Percentiles rank a stretch among this genome's conserved stretches.
Evolutionary conservation across 30 jellyfish, hydroid and myxozoan species (phyloP).

Genomic region (Rhopilema esculentum): DNA sequence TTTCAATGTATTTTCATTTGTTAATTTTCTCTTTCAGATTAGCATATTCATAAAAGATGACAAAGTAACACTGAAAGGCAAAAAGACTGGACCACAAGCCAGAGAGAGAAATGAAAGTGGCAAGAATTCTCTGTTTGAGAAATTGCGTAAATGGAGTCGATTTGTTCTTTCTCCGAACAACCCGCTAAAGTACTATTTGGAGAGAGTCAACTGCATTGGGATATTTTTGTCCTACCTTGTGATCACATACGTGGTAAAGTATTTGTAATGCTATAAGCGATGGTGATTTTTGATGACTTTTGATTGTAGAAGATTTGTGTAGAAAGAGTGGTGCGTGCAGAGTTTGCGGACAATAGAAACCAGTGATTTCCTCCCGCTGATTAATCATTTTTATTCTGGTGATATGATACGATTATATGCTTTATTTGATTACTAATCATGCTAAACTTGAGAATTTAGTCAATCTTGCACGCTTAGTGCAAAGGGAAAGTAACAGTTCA

Average conservation of each 20-base stretch:
- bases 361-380: too few species aligned
- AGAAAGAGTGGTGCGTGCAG: too few species aligned
- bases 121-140: not conserved
- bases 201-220: slow-evolving; percentile 43
- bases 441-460: too few species aligned
- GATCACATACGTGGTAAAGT: slow-evolving; percentile 79
- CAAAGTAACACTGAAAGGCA: not conserved
- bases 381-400: too few species aligned
- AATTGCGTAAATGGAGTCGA: slow-evolving; percentile 26
- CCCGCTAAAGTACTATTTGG: slow-evolving; percentile 42
- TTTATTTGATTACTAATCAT: too few species aligned
- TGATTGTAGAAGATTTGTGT: too few species aligned
- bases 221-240: slow-evolving; percentile 57
- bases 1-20: not conserved
- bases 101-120: not conserved
- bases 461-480: too few species aligned
- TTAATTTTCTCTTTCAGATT: not conserved
- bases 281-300: too few species aligned
- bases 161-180: slow-evolving; percentile 57
- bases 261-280: too few species aligned
- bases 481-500: too few species aligned
- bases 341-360: too few species aligned
- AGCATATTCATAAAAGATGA: not conserved
- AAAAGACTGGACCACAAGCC: not conserved
- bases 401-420: too few species aligned